Base-by-base conservation (phyloP, 2,888 invertebrate species). In the Trimorus sp. region DNA sequence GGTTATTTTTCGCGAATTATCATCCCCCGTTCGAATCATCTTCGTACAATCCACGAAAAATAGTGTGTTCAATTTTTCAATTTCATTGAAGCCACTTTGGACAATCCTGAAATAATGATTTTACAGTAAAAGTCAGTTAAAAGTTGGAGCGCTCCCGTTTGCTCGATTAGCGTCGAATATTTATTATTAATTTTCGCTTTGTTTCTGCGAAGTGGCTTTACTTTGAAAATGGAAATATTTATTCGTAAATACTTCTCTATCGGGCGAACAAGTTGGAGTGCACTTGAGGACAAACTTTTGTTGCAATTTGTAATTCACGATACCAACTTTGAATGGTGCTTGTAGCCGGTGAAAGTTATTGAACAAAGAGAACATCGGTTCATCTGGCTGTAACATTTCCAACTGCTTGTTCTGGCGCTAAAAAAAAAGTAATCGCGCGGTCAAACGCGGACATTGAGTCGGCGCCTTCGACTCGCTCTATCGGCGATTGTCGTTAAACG, bases 1-100 rank as follows among this genome's bases (percentile, higher is more conserved):
- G 14, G 54, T 56, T 53, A 70, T 83, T 81, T 83, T 79, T 81
- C 69, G 68, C 69, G 58, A 65, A 80, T 78, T 83, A 83, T 78
- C 80, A 73, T 76, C 58, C 49, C 36, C 49, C 54, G 26, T 14
- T 70, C 16, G 66, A 53, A 60, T 82, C 71, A 74, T 77, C 60
- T 56, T 16, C 58, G 69, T 62, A 56, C 53, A 75, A 68, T 49
- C 15, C 9, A 51, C n/a, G 51, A 54, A 65, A 74, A 16, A 56
- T 63, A 7, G 9, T n/a, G 38, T 36, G 26, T n/a, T 5, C 16
- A 62, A 26, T 62, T 62, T 62, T 62, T 48, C 45, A 40, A 40
- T 40, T 26, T 26, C 26, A 26, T 26, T 26, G 26, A 26, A 26
- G 26, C 26, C 26, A 26, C 26, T 26, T 26, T 26, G 26, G 26